phyloP scores from a whole-genome alignment of 2,888 invertebrate species.

The Andrena haemorrhoa region DNA sequence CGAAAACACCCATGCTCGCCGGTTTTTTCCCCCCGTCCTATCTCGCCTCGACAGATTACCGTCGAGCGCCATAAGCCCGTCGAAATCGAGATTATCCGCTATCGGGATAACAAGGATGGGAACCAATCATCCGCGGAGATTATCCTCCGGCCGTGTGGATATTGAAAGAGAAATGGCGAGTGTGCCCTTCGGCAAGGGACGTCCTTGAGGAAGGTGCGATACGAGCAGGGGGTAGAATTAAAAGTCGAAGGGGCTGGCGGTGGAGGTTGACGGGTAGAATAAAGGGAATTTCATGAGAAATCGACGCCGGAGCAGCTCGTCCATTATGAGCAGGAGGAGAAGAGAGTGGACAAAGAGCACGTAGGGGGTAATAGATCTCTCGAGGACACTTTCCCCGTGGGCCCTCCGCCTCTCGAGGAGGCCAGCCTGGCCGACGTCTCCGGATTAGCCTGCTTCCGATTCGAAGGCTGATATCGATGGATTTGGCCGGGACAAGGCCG shows the following conservation, averaged over 20 bases:
- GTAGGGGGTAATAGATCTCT: slow-evolving; percentile 39
- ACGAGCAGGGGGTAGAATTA: background rate
- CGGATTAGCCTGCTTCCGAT: slow-evolving; percentile 57
- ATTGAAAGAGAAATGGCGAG: background rate
- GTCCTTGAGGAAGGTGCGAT: background rate
- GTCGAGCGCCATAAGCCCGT: slow-evolving; percentile 48
- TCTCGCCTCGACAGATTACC: slow-evolving; percentile 38
- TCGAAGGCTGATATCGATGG: slow-evolving; percentile 64
- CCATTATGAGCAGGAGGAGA: background rate
- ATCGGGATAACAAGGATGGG: slow-evolving; percentile 46
- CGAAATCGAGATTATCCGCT: slow-evolving; percentile 58
- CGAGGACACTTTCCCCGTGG: slow-evolving; percentile 20
- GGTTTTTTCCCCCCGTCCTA: slow-evolving; percentile 17
- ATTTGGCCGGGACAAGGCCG: slow-evolving; percentile 58
- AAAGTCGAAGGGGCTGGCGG: background rate
- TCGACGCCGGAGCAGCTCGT: background rate
- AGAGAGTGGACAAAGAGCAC: background rate
- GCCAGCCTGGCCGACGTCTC: slow-evolving; percentile 30
- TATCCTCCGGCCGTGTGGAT: slow-evolving; percentile 17
- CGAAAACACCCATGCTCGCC: slow-evolving; percentile 33
- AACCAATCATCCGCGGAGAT: slow-evolving; percentile 54
- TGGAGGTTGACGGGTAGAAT: too few species aligned
- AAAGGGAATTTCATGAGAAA: background rate
- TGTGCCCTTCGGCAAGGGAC: background rate
- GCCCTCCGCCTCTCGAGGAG: slow-evolving; percentile 8